These are phyloP conservation scores for Puffinus mauretanicus DNA, from an alignment of 2,113 vertebrate species.

Conservation along the genomic window DNA sequence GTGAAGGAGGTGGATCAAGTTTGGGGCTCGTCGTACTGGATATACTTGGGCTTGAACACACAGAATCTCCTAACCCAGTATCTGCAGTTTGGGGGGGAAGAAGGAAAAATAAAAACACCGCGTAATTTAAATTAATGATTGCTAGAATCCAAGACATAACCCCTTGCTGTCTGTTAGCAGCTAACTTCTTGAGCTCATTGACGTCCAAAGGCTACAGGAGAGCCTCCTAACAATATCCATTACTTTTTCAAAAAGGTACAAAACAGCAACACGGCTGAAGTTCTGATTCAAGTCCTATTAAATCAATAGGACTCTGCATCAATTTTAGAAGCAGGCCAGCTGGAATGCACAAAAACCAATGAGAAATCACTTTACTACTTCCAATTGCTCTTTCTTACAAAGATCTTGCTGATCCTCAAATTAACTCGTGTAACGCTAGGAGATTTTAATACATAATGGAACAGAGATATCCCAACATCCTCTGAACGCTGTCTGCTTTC, in stretches of 20 bases:
- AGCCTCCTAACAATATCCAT: background rate
- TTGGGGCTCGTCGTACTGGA: constrained; percentile 95
- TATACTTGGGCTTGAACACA: constrained; percentile 94
- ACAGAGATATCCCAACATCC: background rate
- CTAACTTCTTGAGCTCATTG: background rate
- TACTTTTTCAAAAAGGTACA: background rate
- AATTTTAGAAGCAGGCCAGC: background rate
- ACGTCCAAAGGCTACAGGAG: background rate
- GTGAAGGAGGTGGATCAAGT: constrained; percentile 93
- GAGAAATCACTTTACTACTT: background rate
- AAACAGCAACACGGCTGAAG: background rate
- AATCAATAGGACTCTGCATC: background rate
- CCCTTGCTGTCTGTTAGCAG: background rate
- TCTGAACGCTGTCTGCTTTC: background rate
- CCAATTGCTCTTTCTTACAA: background rate
- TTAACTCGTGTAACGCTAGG: background rate
- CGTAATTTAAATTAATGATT: background rate
- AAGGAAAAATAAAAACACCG: background rate
- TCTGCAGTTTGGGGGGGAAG: constrained; percentile 68
- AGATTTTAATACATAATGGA: background rate
- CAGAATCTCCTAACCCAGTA: constrained; percentile 88
- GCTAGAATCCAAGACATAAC: background rate
- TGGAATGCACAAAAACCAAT: background rate
- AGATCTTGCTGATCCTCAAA: background rate
- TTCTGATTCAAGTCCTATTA: background rate